Percentiles rank a stretch among this genome's conserved stretches.
These are phyloP conservation scores for Halictus ligatus DNA, from an alignment of 2,888 invertebrate genomes.

Conservation along the genomic window DNA sequence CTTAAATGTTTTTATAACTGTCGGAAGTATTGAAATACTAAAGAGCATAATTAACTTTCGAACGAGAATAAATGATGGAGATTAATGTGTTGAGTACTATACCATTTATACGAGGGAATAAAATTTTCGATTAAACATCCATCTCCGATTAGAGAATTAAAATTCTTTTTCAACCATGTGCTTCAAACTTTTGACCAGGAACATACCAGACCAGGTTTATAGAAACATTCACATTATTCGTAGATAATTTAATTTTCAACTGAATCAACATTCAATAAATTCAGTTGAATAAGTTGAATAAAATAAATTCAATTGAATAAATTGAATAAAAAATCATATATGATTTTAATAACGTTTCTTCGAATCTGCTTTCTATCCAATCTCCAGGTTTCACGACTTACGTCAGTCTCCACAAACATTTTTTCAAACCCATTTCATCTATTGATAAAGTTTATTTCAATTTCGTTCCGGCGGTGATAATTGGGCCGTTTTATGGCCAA, in stretches of 20 bases:
- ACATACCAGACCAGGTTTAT: too few relatives aligned
- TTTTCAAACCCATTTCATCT: not conserved
- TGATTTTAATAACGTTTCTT: not conserved
- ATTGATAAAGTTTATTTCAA: constrained; percentile 21
- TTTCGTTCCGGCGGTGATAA: not conserved
- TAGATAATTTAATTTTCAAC: not conserved
- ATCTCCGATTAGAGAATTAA: not conserved
- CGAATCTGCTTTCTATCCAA: not conserved
- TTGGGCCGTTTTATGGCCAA: not conserved
- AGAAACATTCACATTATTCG: not conserved
- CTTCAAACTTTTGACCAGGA: too few relatives aligned
- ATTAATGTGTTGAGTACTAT: not conserved
- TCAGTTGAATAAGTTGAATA: too few relatives aligned
- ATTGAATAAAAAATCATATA: not conserved
- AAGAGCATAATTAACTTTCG: not conserved
- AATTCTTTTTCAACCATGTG: not conserved
- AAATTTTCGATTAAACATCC: not conserved
- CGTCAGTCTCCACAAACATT: not conserved
- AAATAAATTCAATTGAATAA: too few relatives aligned
- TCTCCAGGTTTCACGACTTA: constrained; percentile 10
- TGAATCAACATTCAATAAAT: too few relatives aligned
- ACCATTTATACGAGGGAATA: not conserved
- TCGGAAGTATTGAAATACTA: not conserved
- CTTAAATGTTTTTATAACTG: not conserved
- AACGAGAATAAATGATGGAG: not conserved